Conservation (phyloP, 2,888 invertebrate species). For the Teleogryllus oceanicus region DNA sequence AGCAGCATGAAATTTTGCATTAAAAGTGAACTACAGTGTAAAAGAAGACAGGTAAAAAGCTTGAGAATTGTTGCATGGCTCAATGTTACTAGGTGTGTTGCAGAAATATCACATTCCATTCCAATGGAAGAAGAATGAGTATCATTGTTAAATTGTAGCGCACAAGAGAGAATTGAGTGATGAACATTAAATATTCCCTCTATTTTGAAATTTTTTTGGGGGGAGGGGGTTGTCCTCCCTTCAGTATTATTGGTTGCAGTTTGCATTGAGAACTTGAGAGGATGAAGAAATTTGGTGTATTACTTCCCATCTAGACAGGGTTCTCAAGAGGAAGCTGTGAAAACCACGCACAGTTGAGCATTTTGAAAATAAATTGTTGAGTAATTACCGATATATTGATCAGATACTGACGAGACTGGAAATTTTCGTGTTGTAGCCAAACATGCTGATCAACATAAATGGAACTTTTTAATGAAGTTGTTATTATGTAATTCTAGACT, state of each 20-base stretch:
- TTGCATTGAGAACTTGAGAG: neutral
- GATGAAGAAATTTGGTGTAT: neutral
- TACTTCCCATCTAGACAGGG: constrained; percentile 11
- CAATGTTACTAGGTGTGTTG: neutral
- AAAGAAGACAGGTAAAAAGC: constrained; percentile 12
- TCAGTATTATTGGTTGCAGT: constrained; percentile 7
- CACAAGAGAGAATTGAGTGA: constrained; percentile 2
- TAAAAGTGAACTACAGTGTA: neutral
- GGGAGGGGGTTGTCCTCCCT: neutral
- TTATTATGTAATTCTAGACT: constrained; percentile 32
- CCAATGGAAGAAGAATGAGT: neutral
- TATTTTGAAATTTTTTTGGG: neutral
- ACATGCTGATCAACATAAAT: constrained; percentile 22
- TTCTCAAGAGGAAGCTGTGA: constrained; percentile 26
- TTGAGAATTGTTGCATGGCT: neutral
- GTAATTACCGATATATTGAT: neutral
- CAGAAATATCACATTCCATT: neutral
- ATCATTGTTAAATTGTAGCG: neutral
- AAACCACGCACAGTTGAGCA: constrained; percentile 2
- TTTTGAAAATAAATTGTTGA: neutral
- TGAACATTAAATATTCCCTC: constrained; percentile 3
- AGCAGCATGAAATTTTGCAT: neutral
- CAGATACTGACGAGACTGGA: neutral
- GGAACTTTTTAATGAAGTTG: constrained; percentile 29
- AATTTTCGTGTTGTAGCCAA: constrained; percentile 2